A percentile compares a stretch with the other conserved stretches of the same genome.
phyloP scores from a whole-genome alignment of 2,797 vertebrate genomes.

The Diglossa cyanea region DNA sequence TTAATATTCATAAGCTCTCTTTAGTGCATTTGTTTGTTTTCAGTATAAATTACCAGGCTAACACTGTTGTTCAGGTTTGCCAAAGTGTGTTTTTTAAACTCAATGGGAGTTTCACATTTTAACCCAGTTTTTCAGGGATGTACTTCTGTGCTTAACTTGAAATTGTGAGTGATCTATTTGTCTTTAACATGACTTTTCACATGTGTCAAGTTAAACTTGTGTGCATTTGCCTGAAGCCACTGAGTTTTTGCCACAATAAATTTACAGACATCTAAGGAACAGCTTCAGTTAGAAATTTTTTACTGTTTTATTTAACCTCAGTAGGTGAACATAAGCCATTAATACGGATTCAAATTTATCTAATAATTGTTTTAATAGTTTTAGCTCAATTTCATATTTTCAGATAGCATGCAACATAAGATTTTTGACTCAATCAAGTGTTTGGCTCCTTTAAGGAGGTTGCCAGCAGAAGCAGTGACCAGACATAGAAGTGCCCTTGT shows the following conservation, averaged over 20 bases:
- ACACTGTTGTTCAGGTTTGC: neutral
- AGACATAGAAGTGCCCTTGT: neutral
- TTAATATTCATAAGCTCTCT: conserved; percentile 40
- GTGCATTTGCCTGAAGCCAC: neutral
- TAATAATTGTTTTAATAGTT: neutral
- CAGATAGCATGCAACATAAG: neutral
- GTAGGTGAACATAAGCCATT: neutral
- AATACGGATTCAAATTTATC: neutral
- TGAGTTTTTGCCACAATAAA: neutral
- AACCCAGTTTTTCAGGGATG: neutral
- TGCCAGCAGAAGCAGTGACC: neutral
- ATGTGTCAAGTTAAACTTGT: neutral
- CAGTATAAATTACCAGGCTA: neutral
- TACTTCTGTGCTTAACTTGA: neutral
- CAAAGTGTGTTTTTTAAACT: neutral
- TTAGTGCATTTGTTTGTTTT: conserved; percentile 16
- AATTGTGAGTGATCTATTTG: neutral
- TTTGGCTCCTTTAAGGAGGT: neutral
- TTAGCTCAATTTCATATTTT: neutral
- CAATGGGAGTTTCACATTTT: neutral
- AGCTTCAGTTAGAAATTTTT: neutral
- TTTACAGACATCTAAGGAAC: neutral
- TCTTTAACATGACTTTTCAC: neutral
- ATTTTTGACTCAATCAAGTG: neutral
- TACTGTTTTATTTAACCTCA: neutral